Percentiles rank a stretch among this genome's conserved stretches.
These are phyloP conservation scores for Leptopilina boulardi DNA, from an alignment of 1,140 invertebrate genomes.

Conservation along the genomic window DNA sequence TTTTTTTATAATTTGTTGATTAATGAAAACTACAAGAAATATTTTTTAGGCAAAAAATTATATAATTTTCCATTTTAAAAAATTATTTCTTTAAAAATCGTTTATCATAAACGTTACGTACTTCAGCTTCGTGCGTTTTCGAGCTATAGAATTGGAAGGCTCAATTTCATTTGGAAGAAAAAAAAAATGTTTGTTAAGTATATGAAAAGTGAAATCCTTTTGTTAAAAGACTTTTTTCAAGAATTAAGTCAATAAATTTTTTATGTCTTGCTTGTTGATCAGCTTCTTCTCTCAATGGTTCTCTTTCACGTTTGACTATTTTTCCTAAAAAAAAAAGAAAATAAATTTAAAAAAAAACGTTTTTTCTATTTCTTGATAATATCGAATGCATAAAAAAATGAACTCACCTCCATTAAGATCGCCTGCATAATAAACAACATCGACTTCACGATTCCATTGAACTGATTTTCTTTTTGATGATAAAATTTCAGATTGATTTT, in stretches of 20 bases:
- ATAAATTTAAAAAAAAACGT: neutral
- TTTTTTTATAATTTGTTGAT: no score
- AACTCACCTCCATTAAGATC: slow-evolving; percentile 36
- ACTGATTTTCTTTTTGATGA: slow-evolving; percentile 35
- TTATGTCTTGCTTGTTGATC: slow-evolving; percentile 45
- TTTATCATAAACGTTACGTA: no score
- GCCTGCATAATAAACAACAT: slow-evolving; percentile 51
- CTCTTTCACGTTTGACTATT: slow-evolving; percentile 41
- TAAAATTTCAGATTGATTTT: neutral
- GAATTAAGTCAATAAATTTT: slow-evolving; percentile 39
- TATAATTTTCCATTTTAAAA: no score
- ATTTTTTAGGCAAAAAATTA: no score
- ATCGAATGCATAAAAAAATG: neutral
- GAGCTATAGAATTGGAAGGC: no score
- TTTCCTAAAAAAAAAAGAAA: slow-evolving; percentile 41
- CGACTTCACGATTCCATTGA: slow-evolving; percentile 48
- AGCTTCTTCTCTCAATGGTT: slow-evolving; percentile 49
- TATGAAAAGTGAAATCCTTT: neutral
- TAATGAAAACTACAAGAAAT: no score
- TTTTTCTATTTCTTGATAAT: no score
- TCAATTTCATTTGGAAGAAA: neutral
- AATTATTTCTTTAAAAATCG: no score
- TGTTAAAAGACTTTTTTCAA: slow-evolving; percentile 40
- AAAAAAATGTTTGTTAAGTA: neutral
- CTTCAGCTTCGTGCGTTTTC: no score